Evolutionary conservation across 2,797 vertebrate genomes (phyloP).

Genomic region (Orestias chungarensis): DNA sequence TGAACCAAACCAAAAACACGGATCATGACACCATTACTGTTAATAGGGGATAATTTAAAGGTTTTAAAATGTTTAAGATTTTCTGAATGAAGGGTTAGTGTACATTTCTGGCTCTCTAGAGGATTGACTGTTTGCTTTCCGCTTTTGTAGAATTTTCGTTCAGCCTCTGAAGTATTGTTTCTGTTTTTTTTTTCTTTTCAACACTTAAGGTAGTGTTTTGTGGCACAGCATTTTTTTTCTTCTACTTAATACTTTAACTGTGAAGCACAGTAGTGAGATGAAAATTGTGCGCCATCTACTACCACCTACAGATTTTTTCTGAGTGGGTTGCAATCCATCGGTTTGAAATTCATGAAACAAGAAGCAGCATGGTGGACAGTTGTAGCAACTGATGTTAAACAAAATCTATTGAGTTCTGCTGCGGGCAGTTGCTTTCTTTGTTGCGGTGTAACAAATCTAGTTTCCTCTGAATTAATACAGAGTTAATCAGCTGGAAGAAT

Average conservation of each 20-base stretch:
- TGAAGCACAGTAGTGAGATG: background rate
- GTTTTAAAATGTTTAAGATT: background rate
- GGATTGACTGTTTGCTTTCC: conserved; percentile 22
- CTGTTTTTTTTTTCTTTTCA: background rate
- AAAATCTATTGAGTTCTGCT: background rate
- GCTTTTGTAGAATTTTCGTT: conserved; percentile 29
- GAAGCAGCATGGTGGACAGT: background rate
- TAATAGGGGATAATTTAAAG: background rate
- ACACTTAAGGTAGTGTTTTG: conserved; percentile 6
- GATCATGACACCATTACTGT: too few species aligned
- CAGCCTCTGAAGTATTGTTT: conserved; percentile 8
- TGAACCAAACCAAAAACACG: too few species aligned
- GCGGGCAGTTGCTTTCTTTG: conserved; percentile 1
- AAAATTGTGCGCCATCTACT: conserved; percentile 1
- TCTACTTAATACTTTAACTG: conserved; percentile 13
- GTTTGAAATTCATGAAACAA: conserved; percentile 37
- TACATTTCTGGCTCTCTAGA: conserved; percentile 7
- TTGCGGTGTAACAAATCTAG: conserved; percentile 1
- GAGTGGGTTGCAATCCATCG: conserved; percentile 5
- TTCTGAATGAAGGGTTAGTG: background rate
- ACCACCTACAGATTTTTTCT: background rate
- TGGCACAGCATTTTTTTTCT: background rate
- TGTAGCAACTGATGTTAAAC: conserved; percentile 13
- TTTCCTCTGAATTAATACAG: conserved; percentile 4
- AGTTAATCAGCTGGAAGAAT: conserved; percentile 19